phyloP scores from a whole-genome alignment of 2,113 vertebrate genomes.

The Galemys pyrenaicus region DNA sequence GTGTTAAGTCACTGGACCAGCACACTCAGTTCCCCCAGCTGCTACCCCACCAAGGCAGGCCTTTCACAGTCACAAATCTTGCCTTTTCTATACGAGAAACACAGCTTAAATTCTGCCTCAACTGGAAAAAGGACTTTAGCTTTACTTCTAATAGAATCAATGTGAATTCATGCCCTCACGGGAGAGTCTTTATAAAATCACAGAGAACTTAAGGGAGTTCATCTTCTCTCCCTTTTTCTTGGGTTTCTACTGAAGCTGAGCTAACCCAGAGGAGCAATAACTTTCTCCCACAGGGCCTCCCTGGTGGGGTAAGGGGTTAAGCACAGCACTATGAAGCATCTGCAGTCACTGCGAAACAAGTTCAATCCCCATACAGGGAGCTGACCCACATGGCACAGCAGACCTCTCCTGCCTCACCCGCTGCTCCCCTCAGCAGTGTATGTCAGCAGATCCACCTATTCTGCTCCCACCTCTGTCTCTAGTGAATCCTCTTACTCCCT shows the following conservation, averaged over 20 bases:
- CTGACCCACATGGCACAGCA: too few species aligned
- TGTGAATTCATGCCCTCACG: neutral
- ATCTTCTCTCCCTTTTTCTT: neutral
- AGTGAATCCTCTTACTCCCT: too few species aligned
- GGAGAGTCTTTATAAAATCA: neutral
- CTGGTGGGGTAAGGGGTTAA: too few species aligned
- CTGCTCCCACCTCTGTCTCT: too few species aligned
- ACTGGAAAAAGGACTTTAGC: neutral
- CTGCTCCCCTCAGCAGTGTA: too few species aligned
- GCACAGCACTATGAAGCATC: too few species aligned
- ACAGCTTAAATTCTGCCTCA: fast-evolving
- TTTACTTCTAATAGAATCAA: neutral
- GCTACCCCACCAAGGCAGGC: neutral
- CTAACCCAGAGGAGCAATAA: neutral
- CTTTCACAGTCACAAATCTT: neutral
- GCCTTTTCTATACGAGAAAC: neutral
- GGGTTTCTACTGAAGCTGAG: neutral
- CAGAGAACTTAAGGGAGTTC: neutral
- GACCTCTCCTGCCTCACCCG: too few species aligned
- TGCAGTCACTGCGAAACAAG: too few species aligned
- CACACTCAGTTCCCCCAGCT: too few species aligned
- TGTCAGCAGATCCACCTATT: too few species aligned
- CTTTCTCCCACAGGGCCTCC: too few species aligned
- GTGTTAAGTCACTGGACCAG: neutral
- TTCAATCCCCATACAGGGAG: too few species aligned